Conservation (phyloP, 2,113 vertebrate species). For the Psephotus haematonotus region DNA sequence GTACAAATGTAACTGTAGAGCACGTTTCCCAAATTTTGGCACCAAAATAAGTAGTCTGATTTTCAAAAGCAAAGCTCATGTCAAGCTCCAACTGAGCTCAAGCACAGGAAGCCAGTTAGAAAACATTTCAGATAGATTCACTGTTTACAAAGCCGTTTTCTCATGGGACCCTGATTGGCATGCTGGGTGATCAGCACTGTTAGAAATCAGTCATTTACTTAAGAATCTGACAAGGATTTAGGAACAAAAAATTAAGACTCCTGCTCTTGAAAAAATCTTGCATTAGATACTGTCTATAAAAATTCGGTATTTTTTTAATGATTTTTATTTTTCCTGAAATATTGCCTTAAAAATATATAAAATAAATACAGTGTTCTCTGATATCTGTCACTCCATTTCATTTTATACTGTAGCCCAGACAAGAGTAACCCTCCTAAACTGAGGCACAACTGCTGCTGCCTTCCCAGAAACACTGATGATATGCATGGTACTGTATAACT, state of each 20-base stretch:
- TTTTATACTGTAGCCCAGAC: background rate
- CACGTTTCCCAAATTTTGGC: background rate
- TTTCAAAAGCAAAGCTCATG: background rate
- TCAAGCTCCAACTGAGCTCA: background rate
- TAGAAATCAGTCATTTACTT: background rate
- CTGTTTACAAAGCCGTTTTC: background rate
- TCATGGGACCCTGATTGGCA: rapidly evolving
- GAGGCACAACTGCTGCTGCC: background rate
- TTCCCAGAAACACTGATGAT: background rate
- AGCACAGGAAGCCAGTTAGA: background rate
- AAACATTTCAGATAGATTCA: background rate
- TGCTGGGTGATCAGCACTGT: background rate
- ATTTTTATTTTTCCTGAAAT: background rate
- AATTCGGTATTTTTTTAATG: background rate
- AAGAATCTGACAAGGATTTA: background rate
- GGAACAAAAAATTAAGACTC: background rate
- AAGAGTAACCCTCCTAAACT: background rate
- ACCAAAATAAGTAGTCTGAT: background rate
- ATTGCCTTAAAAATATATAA: background rate
- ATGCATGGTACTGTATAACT: background rate
- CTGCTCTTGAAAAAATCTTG: background rate
- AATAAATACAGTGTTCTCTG: background rate
- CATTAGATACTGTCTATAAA: background rate
- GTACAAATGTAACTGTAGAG: background rate
- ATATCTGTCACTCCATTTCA: background rate